Conservation (phyloP, 2,797 vertebrate species). For the Macroramphosus scolopax region DNA sequence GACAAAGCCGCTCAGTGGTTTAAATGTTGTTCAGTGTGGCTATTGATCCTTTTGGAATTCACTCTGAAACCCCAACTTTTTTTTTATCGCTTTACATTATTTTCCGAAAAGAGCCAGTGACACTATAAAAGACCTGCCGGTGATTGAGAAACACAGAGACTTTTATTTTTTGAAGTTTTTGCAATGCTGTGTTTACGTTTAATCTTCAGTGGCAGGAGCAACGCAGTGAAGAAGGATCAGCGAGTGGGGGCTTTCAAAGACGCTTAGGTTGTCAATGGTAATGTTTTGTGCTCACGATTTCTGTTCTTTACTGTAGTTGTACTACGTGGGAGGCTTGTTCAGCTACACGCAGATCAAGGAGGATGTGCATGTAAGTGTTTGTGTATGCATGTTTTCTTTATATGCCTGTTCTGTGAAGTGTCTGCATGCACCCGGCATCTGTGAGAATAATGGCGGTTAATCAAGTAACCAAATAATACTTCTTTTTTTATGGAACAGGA, state of each 20-base stretch:
- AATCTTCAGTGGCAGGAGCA: constrained; percentile 48
- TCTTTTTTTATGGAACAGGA: constrained; percentile 15
- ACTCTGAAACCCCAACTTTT: constrained; percentile 47
- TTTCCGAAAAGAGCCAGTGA: constrained; percentile 35
- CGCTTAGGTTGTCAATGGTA: constrained; percentile 51
- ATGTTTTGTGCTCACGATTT: constrained; percentile 51
- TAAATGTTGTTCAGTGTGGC: constrained; percentile 46
- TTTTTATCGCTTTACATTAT: constrained; percentile 18
- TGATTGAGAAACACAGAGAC: constrained; percentile 25
- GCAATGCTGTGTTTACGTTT: constrained; percentile 42
- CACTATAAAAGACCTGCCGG: constrained; percentile 10
- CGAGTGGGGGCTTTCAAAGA: constrained; percentile 58
- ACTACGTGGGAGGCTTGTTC: constrained; percentile 55
- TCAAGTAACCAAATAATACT: constrained; percentile 38
- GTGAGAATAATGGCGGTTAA: constrained; percentile 45
- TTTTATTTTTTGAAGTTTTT: constrained; percentile 24
- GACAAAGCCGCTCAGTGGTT: constrained; percentile 58
- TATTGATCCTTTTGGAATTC: constrained; percentile 52
- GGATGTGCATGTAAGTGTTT: constrained; percentile 29
- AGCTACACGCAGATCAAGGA: constrained; percentile 66
- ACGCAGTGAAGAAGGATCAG: constrained; percentile 37
- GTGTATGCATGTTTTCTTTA: constrained; percentile 17
- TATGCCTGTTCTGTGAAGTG: constrained; percentile 14
- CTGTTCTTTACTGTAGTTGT: constrained; percentile 64
- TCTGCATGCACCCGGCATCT: constrained; percentile 15